Conservation (phyloP, 2,797 vertebrate species). For the Pteropus rufus region DNA sequence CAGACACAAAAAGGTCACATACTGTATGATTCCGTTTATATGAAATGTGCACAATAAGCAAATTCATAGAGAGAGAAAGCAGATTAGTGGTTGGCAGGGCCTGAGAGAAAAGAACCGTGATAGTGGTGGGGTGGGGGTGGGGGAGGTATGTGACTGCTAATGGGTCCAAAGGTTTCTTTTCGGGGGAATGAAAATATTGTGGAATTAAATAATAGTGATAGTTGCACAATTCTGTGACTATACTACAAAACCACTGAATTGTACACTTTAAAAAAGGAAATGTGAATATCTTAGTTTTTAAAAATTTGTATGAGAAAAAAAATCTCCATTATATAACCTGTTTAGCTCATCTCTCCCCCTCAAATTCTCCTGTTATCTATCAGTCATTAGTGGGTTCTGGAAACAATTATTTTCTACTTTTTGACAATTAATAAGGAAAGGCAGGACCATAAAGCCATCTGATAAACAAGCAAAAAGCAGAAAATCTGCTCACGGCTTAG, state of each 20-base stretch:
- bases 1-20: background rate
- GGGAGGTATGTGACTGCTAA: background rate
- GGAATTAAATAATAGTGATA: background rate
- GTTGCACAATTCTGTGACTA: background rate
- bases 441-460: constrained; percentile 30
- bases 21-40: background rate
- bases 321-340: background rate
- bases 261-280: background rate
- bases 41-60: no score
- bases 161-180: background rate
- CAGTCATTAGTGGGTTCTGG: background rate
- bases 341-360: background rate
- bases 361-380: background rate
- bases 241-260: background rate
- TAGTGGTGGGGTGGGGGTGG: no score
- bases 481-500: constrained; percentile 51
- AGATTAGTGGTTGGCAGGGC: no score
- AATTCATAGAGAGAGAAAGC: no score
- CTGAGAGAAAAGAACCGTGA: no score
- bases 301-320: background rate
- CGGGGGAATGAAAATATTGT: background rate
- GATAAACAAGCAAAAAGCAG: constrained; percentile 11
- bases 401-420: constrained; percentile 34
- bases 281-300: background rate
- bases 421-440: background rate